Base-by-base conservation (phyloP, 2,888 invertebrate genomes). In the Tridacna gigas region DNA sequence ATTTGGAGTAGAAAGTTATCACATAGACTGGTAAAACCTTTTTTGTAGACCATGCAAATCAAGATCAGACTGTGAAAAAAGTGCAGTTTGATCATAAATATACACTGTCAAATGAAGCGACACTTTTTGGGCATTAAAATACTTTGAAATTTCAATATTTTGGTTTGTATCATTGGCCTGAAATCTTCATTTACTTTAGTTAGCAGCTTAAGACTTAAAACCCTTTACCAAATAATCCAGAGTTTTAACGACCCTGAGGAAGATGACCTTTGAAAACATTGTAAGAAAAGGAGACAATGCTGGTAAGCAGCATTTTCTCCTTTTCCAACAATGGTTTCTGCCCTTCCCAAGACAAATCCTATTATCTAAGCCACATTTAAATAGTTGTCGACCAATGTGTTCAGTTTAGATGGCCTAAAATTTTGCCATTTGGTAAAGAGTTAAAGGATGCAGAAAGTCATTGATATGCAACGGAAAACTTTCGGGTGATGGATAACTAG, bases 391-490 rank as follows among this genome's bases (percentile, higher is more conserved):
- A 7, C 37, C 2, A 7, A 37, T 37, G 37, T 7, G 2, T 37
- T 37, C 37, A 37, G 7, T 37, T 37, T 37, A 7, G 37, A 37
- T 37, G 37, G 37, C 7, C 37, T 37, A 37, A 2, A 37, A 37
- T 37, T 37, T 37, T 37, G 37, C 7, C 7, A 7, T 7, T 37
- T 37, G 37, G 37, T 37, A 37, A 7, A 37, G 37, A 37, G 37
- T 37, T 37, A 37, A 37, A 37, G 37, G 37, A 37, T 37, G 51
- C 20, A 45, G n/a, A 25, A 71, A 48, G 47, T 71, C 51, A 71
- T 71, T 71, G 71, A 71, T 71, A 51, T 71, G 71, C 71, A 71
- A 51, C 51, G 26, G 71, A 51, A 71, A 71, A 51, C 51, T 51
- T n/a, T 26, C 45, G 22, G 9, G 13, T 51, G 71, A 71, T 71